phyloP scores from a whole-genome alignment of 2,797 vertebrate species.

The Cephalopachus bancanus region DNA sequence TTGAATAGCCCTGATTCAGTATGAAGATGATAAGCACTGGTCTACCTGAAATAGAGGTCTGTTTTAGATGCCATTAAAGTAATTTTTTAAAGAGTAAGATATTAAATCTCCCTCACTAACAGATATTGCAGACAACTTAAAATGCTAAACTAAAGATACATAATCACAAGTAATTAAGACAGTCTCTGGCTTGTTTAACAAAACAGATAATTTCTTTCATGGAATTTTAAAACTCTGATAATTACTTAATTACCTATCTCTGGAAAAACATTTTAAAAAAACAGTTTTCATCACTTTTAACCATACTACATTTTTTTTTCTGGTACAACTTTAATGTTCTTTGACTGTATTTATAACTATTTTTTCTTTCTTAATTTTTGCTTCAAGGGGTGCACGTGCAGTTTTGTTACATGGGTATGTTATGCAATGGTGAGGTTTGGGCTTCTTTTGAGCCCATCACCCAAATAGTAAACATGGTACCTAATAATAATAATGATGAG shows the following conservation, averaged over 20 bases:
- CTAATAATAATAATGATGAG: too few species aligned
- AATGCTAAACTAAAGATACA: background rate
- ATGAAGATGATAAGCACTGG: background rate
- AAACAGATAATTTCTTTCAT: constrained; percentile 4
- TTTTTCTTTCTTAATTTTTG: too few species aligned
- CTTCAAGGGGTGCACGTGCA: too few species aligned
- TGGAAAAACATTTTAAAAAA: background rate
- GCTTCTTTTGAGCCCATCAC: too few species aligned
- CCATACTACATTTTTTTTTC: background rate
- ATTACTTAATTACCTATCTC: background rate
- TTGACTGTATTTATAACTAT: background rate
- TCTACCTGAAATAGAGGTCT: background rate
- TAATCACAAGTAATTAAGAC: background rate
- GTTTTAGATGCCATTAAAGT: background rate
- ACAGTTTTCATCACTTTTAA: background rate
- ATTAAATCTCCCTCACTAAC: background rate
- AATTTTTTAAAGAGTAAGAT: constrained; percentile 6
- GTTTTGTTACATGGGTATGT: too few species aligned
- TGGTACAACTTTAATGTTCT: background rate
- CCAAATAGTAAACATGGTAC: too few species aligned
- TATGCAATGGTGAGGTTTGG: too few species aligned
- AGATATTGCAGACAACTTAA: background rate
- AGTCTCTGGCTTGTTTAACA: background rate
- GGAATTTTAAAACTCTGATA: background rate
- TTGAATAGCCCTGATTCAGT: background rate